Evolutionary conservation across 2,113 vertebrate species (phyloP), one percentile per base, ranked within the genome.

Genomic region (Tautogolabrus adspersus): DNA sequence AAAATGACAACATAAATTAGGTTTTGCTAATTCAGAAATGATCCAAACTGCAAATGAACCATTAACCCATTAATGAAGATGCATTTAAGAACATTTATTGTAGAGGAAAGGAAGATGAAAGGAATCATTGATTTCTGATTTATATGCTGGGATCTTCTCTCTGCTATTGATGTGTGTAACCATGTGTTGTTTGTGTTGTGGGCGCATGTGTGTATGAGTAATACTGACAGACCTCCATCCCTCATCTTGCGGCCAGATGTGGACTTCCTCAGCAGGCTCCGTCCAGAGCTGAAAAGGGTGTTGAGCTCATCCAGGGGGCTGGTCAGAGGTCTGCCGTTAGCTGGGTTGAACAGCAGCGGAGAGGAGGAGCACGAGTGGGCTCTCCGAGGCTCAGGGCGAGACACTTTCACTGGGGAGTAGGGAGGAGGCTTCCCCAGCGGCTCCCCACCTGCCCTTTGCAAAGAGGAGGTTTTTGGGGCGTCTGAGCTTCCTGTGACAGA

Each of bases 291-390:
- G 91, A 99, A 98, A 69, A 99, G 93, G 12, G 96, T 98, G 77
- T 96, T 95, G 84, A 99, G 95, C 87, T 99, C 98, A 55, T 98
- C 98, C 66, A 99, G 94, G 0, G 98, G 98, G 88, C 98, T 99
- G 92, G 95, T 96, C 30, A 97, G 91, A 0, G 96, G 92, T 61
- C 96, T 94, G 52, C 94, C 88, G 73, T 94, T 96, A 59, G 96
- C 95, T 19, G 97, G 95, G 85, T 95, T 98, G 82, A 95, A 96
- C 44, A 96, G 92, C 73, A 94, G 93, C 0, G 95, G 94, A 34
- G 95, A 96, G 1, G 95, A 94, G 3, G 95, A 94, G 83, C 94
- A 95, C 8, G 95, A 95, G 77, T 95, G 94, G 34, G 95, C 46
- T 84, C 95, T 94, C 55, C 94, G 93, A 44, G 93, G 96, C 78